phyloP scores from a whole-genome alignment of 1,140 invertebrate genomes.

The Nephila pilipes region DNA sequence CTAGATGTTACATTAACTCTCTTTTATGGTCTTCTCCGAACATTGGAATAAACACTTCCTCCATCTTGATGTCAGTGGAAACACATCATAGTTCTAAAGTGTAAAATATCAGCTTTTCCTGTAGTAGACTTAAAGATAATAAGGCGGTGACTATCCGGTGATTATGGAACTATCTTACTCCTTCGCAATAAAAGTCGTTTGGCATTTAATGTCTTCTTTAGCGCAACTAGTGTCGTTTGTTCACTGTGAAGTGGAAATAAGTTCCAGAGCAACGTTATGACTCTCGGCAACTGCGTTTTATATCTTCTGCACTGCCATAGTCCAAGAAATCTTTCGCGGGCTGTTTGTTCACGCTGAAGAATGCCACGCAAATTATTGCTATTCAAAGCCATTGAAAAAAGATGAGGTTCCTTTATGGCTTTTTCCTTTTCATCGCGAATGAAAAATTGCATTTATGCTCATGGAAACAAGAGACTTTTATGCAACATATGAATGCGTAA shows the following conservation, averaged over 20 bases:
- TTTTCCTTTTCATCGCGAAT: background rate
- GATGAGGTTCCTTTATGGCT: background rate
- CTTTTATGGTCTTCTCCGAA: too few species aligned
- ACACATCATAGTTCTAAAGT: background rate
- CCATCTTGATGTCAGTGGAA: background rate
- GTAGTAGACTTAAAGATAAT: background rate
- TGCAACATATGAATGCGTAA: background rate
- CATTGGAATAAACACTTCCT: background rate
- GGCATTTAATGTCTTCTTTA: slow-evolving; percentile 49
- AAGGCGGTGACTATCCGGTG: background rate
- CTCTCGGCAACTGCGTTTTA: slow-evolving; percentile 1
- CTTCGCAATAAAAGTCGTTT: slow-evolving; percentile 41
- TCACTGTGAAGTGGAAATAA: background rate
- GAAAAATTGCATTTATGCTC: background rate
- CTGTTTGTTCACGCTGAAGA: background rate
- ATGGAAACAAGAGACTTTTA: background rate
- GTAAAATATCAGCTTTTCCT: background rate
- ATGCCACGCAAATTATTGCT: background rate
- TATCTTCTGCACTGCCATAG: background rate
- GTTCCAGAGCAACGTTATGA: slow-evolving; percentile 21
- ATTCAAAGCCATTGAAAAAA: background rate
- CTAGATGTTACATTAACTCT: too few species aligned
- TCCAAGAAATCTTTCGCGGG: background rate
- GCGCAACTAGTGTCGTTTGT: slow-evolving; percentile 34
- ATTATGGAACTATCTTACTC: slow-evolving; percentile 28